Percentiles rank a stretch among this genome's conserved stretches.
phyloP scores from a whole-genome alignment of 2,888 invertebrate genomes.

The Nomada hirtipes region DNA sequence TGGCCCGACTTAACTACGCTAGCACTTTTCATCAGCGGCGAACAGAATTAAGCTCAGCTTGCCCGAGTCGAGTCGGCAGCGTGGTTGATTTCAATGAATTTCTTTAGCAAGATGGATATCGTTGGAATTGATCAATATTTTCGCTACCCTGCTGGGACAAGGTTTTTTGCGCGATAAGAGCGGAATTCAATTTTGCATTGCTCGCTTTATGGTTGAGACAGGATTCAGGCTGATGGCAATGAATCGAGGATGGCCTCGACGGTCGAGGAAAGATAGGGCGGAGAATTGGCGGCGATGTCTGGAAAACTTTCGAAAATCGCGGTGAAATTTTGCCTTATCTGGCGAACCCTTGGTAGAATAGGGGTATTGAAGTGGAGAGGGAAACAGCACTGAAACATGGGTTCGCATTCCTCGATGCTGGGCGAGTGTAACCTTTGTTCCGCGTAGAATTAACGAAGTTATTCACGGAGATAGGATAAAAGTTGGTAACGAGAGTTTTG shows the following conservation, averaged over 20 bases:
- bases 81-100: constrained; percentile 30
- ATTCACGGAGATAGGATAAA: constrained; percentile 58
- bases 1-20: background rate
- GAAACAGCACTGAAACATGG: constrained; percentile 36
- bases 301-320: constrained; percentile 52
- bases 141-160: background rate
- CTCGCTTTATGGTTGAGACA: background rate
- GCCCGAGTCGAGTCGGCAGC: background rate
- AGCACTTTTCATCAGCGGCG: constrained; percentile 33
- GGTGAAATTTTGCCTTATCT: constrained; percentile 62
- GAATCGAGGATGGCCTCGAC: constrained; percentile 17
- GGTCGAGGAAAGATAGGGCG: constrained; percentile 16
- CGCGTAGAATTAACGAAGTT: constrained; percentile 64
- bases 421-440: constrained; percentile 33
- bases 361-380: background rate
- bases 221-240: background rate
- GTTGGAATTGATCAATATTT: constrained; percentile 31
- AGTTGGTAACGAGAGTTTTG: constrained; percentile 56
- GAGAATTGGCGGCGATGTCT: constrained; percentile 9
- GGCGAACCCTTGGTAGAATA: background rate
- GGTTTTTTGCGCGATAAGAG: too few relatives aligned
- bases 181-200: constrained; percentile 15
- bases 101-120: constrained; percentile 40
- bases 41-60: background rate
- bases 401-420: constrained; percentile 41